phyloP scores from a whole-genome alignment of 2,888 invertebrate species.

The Tromatobia lineatoria region DNA sequence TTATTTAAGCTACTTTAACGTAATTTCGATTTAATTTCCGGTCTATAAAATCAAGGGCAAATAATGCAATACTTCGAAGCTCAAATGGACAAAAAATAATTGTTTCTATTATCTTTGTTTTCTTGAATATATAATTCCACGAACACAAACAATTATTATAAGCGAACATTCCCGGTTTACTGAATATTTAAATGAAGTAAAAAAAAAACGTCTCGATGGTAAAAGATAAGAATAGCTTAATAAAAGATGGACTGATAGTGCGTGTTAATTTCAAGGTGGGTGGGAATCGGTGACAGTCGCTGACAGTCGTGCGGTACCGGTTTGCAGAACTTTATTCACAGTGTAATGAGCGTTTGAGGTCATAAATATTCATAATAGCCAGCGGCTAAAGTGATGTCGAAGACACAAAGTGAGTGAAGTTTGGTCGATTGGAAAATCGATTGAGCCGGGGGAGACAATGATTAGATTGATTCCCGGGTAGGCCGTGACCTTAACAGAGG shows the following conservation, averaged over 20 bases:
- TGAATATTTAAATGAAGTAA: neutral
- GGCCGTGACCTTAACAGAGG: conserved; percentile 22
- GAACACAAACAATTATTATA: too few species aligned
- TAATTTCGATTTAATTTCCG: too few species aligned
- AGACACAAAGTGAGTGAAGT: neutral
- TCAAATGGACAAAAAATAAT: too few species aligned
- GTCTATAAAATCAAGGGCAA: too few species aligned
- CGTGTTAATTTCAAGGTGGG: conserved; percentile 3
- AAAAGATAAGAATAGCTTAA: neutral
- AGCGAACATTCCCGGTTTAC: too few species aligned
- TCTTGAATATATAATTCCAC: too few species aligned
- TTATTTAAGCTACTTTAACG: too few species aligned
- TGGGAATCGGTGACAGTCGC: neutral
- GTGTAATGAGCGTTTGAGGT: conserved; percentile 1
- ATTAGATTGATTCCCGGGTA: conserved; percentile 3
- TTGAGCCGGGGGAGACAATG: conserved; percentile 1
- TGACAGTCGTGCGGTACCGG: conserved; percentile 1
- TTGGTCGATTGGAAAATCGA: conserved; percentile 30
- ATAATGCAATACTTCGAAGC: too few species aligned
- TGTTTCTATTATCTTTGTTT: too few species aligned
- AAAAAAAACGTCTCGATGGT: neutral
- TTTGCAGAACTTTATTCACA: conserved; percentile 9
- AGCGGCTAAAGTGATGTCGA: neutral
- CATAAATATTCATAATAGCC: conserved; percentile 18
- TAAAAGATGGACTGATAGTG: neutral